A percentile compares a stretch with the other conserved stretches of the same genome.
Evolutionary conservation across 2,888 invertebrate genomes (phyloP).

Genomic region (Cyaniris semiargus): DNA sequence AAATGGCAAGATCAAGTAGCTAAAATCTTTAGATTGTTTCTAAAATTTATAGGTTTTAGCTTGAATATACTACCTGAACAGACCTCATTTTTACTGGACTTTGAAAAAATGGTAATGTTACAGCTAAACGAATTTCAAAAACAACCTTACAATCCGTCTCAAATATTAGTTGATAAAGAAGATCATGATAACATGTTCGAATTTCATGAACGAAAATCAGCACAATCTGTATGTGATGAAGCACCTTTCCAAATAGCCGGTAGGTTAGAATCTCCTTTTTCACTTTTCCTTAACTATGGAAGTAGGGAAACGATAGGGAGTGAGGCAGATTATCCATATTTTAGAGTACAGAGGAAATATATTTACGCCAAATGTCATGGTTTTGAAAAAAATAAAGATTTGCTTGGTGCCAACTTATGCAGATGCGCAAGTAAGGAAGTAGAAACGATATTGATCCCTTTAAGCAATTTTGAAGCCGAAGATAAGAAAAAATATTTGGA

Average conservation of each 20-base stretch:
- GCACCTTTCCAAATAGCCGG: slow-evolving; percentile 64
- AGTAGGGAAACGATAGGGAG: slow-evolving; percentile 65
- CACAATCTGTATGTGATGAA: slow-evolving; percentile 49
- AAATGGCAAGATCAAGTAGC: slow-evolving; percentile 67
- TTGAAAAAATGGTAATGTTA: slow-evolving; percentile 68
- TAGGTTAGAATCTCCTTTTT: slow-evolving; percentile 53
- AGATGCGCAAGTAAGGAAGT: slow-evolving; percentile 49
- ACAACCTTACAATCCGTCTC: slow-evolving; percentile 47
- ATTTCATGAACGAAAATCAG: slow-evolving; percentile 48
- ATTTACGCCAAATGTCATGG: slow-evolving; percentile 69
- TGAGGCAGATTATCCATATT: slow-evolving; percentile 59
- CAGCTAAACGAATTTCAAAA: slow-evolving; percentile 69
- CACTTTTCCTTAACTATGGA: slow-evolving; percentile 54
- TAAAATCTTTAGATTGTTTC: slow-evolving; percentile 64
- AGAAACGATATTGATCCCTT: slow-evolving; percentile 33
- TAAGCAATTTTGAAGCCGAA: slow-evolving; percentile 36
- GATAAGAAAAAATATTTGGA: not conserved
- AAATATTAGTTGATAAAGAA: slow-evolving; percentile 56
- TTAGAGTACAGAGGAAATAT: slow-evolving; percentile 60
- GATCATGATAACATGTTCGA: slow-evolving; percentile 51
- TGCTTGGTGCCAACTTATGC: slow-evolving; percentile 59
- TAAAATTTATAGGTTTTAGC: slow-evolving; percentile 69
- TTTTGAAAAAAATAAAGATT: slow-evolving; percentile 60
- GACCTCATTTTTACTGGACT: slow-evolving; percentile 64
- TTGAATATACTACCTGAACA: slow-evolving; percentile 71